Evolutionary conservation across 2,113 vertebrate genomes (phyloP).

Genomic region (Albula glossodonta): DNA sequence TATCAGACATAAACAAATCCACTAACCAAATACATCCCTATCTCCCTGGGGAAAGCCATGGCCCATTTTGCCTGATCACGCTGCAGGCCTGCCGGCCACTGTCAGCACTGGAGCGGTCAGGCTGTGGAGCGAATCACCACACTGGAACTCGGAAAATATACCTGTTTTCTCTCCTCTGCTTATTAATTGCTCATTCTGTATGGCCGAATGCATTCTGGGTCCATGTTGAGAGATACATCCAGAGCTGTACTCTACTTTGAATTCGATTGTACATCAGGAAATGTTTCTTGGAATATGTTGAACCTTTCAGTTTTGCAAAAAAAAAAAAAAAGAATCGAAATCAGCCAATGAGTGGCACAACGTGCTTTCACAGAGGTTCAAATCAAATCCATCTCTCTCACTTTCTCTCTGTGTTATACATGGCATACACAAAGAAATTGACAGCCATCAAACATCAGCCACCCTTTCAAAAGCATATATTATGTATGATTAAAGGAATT

Average conservation of each 20-base stretch:
- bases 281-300: background rate
- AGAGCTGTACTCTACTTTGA: background rate
- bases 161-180: too few relatives aligned
- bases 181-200: background rate
- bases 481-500: constrained; percentile 48
- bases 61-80: background rate
- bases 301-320: too few relatives aligned
- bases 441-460: background rate
- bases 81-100: too few relatives aligned
- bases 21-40: background rate
- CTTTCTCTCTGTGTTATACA: background rate
- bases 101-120: too few relatives aligned
- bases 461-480: constrained; percentile 19
- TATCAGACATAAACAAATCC: background rate
- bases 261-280: background rate
- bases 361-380: background rate
- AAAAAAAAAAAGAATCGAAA: too few relatives aligned
- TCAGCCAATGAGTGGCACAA: background rate
- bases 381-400: background rate
- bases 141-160: too few relatives aligned
- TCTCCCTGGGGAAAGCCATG: background rate
- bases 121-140: too few relatives aligned
- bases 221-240: background rate
- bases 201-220: too few relatives aligned
- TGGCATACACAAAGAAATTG: background rate